Evolutionary conservation across 1,140 invertebrate genomes (phyloP), one percentile per base, ranked within the genome.

Genomic region (Aphelenchoides besseyi): DNA sequence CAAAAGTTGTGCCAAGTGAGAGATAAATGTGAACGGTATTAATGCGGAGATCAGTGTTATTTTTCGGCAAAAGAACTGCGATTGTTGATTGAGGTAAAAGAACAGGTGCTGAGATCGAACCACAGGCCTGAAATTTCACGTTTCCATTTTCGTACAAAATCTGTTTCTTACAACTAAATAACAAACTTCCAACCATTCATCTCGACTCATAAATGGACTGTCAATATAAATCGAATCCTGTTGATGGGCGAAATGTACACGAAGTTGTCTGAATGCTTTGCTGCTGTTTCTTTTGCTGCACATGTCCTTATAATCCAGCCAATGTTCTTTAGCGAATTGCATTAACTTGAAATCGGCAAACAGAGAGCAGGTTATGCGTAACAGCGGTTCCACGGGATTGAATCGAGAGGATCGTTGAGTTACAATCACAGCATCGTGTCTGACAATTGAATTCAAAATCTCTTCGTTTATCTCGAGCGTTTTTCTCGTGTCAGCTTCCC

Each of bases 121-220:
- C 68, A 69, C 26, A 16, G n/a, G 29, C 33, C 16, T 69, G 5
- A 70, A 70, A n/a, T 72, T 9, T 3, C 23, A 16, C n/a, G 70
- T 55, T 66, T 52, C 0, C 16, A 66, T 36, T 0, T 29, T 16
- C 1, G 30, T 35, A 41, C 30, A 36, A n/a, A n/a, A n/a, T n/a
- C n/a, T n/a, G n/a, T n/a, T n/a, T n/a, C 30, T 66, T 8, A 66
- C 28, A 29, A 23, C 3, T n/a, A n/a, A 64, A 28, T 16, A 41
- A 32, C 63, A 66, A 23, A 66, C 16, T 37, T 66, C 63, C 8
- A 66, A 3, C 63, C 63, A 66, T 0, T 33, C 63, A 23, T 23
- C 30, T 29, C 36, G 30, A 33, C 63, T 36, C 32, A 35, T 66
- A 30, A 66, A 66, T 12, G 32, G 63, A 32, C 36, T 41, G 48